A percentile compares a stretch with the other conserved stretches of the same genome.
phyloP scores from a whole-genome alignment of 2,888 invertebrate genomes.

The Altica lythri region DNA sequence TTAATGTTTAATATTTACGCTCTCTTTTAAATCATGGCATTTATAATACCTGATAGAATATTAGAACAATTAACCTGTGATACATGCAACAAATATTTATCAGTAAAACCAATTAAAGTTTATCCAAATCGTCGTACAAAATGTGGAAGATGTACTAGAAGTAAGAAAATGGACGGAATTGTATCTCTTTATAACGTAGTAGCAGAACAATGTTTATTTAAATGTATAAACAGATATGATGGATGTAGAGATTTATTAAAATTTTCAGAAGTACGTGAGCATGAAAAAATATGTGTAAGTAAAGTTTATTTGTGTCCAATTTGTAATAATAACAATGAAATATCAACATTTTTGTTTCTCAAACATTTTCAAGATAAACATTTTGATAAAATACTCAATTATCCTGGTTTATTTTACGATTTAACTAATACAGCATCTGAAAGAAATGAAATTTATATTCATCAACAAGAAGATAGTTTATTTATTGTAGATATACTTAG shows the following conservation, averaged over 20 bases:
- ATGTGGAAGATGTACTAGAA: slow-evolving; percentile 31
- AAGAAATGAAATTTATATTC: slow-evolving; percentile 8
- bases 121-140: slow-evolving; percentile 29
- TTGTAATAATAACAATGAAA: slow-evolving; percentile 12
- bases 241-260: slow-evolving; percentile 29
- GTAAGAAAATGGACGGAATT: slow-evolving; percentile 23
- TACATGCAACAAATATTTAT: slow-evolving; percentile 29
- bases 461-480: slow-evolving; percentile 14
- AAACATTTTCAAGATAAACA: slow-evolving; percentile 21
- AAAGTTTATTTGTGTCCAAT: slow-evolving; percentile 21
- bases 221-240: slow-evolving; percentile 31
- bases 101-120: slow-evolving; percentile 27
- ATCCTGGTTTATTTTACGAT: slow-evolving; percentile 9
- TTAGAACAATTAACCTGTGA: slow-evolving; percentile 27
- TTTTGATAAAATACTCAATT: slow-evolving; percentile 2
- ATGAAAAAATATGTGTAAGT: slow-evolving; percentile 26
- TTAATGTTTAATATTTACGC: too few relatives aligned
- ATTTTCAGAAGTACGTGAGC: slow-evolving; percentile 24
- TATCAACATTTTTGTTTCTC: slow-evolving; percentile 4
- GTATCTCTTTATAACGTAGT: slow-evolving; percentile 24
- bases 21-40: slow-evolving; percentile 25
- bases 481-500: slow-evolving; percentile 11
- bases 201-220: slow-evolving; percentile 27
- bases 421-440: background rate
- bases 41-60: slow-evolving; percentile 26